phyloP scores from a whole-genome alignment of 92 coral and sea anemone genomes.

The Zoanthus solanderi region DNA sequence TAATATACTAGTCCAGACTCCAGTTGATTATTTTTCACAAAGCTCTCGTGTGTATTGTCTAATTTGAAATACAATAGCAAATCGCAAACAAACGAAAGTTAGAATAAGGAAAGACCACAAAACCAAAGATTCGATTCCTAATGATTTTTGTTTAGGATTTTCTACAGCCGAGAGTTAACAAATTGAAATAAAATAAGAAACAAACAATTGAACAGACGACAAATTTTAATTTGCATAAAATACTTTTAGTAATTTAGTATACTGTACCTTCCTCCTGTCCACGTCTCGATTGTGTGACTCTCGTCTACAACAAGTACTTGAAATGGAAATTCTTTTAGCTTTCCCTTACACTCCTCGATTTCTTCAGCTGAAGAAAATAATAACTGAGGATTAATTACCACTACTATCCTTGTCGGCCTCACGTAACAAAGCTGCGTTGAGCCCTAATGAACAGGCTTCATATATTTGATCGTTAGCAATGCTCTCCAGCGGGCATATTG shows the following conservation, averaged over 20 bases:
- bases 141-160: background rate
- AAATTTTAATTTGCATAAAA: background rate
- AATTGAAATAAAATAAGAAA: background rate
- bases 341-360: background rate
- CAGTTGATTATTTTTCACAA: background rate
- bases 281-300: background rate
- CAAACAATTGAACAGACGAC: background rate
- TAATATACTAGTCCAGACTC: background rate
- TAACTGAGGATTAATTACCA: background rate
- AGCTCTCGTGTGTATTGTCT: background rate
- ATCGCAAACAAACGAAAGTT: background rate
- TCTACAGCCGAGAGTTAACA: background rate
- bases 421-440: background rate
- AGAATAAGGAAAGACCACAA: background rate
- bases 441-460: slow-evolving; percentile 45
- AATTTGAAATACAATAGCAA: background rate
- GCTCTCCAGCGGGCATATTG: slow-evolving; percentile 48
- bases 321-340: background rate
- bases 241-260: background rate
- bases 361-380: slow-evolving; percentile 45
- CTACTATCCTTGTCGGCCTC: background rate
- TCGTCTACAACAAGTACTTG: slow-evolving; percentile 6
- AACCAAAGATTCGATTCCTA: background rate
- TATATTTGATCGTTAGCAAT: slow-evolving; percentile 48
- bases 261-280: background rate